Evolutionary conservation across 2,113 vertebrate species (phyloP).

Genomic region (Bolborhynchus lineola): DNA sequence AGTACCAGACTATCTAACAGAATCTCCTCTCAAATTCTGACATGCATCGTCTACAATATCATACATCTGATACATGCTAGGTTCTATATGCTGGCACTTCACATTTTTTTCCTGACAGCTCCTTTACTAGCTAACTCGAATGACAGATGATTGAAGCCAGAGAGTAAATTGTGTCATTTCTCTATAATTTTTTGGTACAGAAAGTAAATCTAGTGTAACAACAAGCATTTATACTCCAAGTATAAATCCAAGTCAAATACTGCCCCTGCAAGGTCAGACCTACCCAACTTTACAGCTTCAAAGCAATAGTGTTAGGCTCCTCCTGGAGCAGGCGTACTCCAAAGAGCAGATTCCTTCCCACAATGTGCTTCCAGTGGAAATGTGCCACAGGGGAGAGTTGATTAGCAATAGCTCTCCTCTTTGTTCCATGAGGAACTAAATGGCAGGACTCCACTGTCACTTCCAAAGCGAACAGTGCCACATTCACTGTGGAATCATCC

Average conservation of each 20-base stretch:
- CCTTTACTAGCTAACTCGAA: background rate
- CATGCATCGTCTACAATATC: background rate
- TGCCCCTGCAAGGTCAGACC: background rate
- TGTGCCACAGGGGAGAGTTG: accelerated
- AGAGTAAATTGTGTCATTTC: background rate
- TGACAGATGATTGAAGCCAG: background rate
- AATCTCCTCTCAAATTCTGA: constrained; percentile 20
- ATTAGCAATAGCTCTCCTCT: background rate
- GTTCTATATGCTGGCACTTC: constrained; percentile 22
- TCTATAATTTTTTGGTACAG: background rate
- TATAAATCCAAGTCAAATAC: background rate
- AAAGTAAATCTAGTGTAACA: background rate
- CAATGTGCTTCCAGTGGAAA: accelerated
- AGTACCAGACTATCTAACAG: background rate
- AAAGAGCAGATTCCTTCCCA: background rate
- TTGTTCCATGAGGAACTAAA: background rate
- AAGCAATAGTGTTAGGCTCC: background rate
- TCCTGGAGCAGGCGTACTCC: accelerated
- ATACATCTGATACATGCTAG: background rate
- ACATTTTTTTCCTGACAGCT: constrained; percentile 14
- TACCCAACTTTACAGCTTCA: background rate
- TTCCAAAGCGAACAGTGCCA: background rate
- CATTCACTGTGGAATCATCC: background rate
- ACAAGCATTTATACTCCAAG: background rate
- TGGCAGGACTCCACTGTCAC: background rate